Base-by-base conservation (phyloP, 2,113 vertebrate species). In the Silurus glanis region DNA sequence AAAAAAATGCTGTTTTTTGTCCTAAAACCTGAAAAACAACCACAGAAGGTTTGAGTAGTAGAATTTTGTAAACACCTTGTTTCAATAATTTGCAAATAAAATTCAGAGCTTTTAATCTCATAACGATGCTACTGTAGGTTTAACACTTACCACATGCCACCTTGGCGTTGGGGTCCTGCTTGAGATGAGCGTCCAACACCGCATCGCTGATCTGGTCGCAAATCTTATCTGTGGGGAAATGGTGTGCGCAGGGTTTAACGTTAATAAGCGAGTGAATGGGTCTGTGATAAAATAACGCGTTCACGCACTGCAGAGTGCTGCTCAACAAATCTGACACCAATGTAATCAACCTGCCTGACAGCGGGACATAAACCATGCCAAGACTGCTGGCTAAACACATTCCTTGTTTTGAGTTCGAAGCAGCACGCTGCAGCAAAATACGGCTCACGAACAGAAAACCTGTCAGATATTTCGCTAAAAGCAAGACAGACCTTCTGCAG, bases 191-290 rank as follows among this genome's bases (percentile, higher is more conserved):
- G 12, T 95, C 95, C 82, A 95, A 88, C 76, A 95, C 94, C 0
- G 94, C 94, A 28, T 95, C 94, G 53, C 94, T 95, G 91, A 95
- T 95, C 82, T 95, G 95, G 90, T 95, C 95, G 88, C 95, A 95
- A 53, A 95, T 93, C 85, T 95, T 95, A 91, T 92, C 95, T 95
- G 37, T 37, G 92, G 59, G 89, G 79, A 0, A 86, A 85, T 1
- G 55, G n/a, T 58, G 76, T 0, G 69, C 0, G 0, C 3, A 23
- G 9, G 1, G 6, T 62, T 37, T 21, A 53, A n/a, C 1, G 23
- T 56, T 66, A n/a, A 9, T 21, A 16, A 12, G 25, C 56, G 37
- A 5, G 16, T 69, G 2, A 69, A 16, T 12, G 37, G 66, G 14
- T 66, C n/a, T 66, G 62, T 2, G 37, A 37, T 37, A 37, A 37